phyloP scores from a whole-genome alignment of 2,113 vertebrate genomes.

The Amblyopsis rosae region DNA sequence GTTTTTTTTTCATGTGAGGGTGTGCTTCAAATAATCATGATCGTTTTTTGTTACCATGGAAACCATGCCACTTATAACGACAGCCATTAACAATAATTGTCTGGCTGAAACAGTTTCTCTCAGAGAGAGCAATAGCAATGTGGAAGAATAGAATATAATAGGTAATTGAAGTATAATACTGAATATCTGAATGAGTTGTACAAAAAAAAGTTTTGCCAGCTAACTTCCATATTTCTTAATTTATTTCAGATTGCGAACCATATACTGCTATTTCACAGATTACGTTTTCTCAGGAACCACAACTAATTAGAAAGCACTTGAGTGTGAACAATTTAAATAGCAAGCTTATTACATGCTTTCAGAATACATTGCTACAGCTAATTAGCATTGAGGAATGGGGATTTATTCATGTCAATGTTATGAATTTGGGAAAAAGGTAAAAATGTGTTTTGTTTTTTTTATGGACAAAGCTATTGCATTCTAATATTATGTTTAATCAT shows the following conservation, averaged over 20 bases:
- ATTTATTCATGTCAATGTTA: constrained; percentile 6
- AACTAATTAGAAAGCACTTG: constrained; percentile 44
- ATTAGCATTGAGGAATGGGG: background rate
- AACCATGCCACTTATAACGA: background rate
- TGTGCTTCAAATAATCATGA: no score
- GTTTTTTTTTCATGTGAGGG: no score
- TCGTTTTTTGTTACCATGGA: background rate
- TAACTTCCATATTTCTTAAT: background rate
- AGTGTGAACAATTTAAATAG: constrained; percentile 41
- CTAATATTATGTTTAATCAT: no score
- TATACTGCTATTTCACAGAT: constrained; percentile 37
- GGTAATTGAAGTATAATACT: background rate
- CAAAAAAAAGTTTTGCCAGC: background rate
- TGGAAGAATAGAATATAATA: background rate
- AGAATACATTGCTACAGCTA: constrained; percentile 17
- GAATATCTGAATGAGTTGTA: no score
- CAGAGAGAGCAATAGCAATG: background rate
- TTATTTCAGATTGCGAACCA: background rate
- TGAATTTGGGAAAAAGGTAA: background rate
- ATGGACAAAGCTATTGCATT: no score
- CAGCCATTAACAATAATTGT: background rate
- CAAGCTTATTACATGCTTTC: constrained; percentile 24
- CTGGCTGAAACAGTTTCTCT: background rate
- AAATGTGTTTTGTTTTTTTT: background rate
- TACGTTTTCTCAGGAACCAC: constrained; percentile 21